These are phyloP conservation scores for Pardalotus punctatus DNA, from an alignment of 2,113 vertebrate genomes.

Conservation along the genomic window DNA sequence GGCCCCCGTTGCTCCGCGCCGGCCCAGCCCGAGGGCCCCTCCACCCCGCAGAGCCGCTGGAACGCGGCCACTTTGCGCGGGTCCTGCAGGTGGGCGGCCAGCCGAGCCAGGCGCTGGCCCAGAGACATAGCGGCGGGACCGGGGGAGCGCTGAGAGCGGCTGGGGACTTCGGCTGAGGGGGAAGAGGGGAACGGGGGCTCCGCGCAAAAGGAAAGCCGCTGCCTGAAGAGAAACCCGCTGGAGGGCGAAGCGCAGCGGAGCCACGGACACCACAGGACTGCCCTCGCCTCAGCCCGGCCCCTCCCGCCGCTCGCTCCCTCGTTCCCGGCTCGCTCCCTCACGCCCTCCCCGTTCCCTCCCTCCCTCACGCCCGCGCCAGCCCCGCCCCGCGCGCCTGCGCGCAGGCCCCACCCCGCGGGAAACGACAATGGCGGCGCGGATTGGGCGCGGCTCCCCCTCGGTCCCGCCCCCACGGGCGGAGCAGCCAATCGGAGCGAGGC, in stretches of 20 bases:
- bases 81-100: constrained; percentile 79
- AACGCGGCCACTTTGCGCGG: constrained; percentile 89
- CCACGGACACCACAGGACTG: background rate
- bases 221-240: background rate
- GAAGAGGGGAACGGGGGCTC: background rate
- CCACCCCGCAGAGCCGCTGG: constrained; percentile 87
- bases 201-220: background rate
- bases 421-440: background rate
- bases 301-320: background rate
- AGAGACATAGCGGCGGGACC: constrained; percentile 52
- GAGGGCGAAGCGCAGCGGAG: background rate
- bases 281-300: background rate
- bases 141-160: background rate
- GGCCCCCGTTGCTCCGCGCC: background rate
- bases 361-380: background rate
- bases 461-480: accelerated
- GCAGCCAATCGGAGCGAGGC: background rate
- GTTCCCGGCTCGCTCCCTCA: background rate
- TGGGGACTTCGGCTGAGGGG: background rate
- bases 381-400: background rate
- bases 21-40: constrained; percentile 42
- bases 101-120: constrained; percentile 36
- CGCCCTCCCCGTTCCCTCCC: background rate
- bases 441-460: accelerated
- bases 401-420: background rate